A percentile compares a stretch with the other conserved stretches of the same genome.
phyloP scores from a whole-genome alignment of 35 echinoderm and acorn worm species.

The Ophioderma brevispina region DNA sequence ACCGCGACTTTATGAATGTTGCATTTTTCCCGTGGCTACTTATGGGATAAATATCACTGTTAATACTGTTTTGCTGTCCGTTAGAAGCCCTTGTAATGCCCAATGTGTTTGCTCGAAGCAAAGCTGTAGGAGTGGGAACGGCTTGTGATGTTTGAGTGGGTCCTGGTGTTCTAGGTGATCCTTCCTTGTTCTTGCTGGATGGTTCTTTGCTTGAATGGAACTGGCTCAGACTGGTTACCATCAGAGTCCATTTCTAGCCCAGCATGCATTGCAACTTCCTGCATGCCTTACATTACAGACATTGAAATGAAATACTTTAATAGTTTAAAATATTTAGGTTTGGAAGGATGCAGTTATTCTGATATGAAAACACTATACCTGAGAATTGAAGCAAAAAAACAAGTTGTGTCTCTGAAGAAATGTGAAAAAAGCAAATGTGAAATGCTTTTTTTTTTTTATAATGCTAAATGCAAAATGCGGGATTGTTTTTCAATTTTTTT shows the following conservation, averaged over 20 bases:
- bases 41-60: constrained; percentile 88
- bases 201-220: background rate
- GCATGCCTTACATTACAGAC: constrained; percentile 68
- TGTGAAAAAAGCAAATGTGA: too few relatives aligned
- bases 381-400: too few relatives aligned
- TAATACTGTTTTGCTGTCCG: constrained; percentile 95
- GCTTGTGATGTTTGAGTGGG: constrained; percentile 70
- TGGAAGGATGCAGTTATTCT: too few relatives aligned
- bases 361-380: too few relatives aligned
- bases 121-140: constrained; percentile 89
- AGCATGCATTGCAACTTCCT: constrained; percentile 90
- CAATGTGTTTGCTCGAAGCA: constrained; percentile 67
- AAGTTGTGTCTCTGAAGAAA: too few relatives aligned
- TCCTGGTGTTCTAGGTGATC: constrained; percentile 42
- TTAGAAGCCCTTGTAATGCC: constrained; percentile 67
- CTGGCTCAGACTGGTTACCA: constrained; percentile 8
- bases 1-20: constrained; percentile 33
- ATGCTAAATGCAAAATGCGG: too few relatives aligned
- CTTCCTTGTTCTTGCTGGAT: constrained; percentile 24
- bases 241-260: constrained; percentile 45
- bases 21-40: constrained; percentile 61
- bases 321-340: too few relatives aligned
- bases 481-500: too few relatives aligned
- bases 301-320: background rate
- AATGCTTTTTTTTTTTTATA: too few relatives aligned